These are phyloP conservation scores for Rhopalosiphum nymphaeae DNA, from an alignment of 2,888 invertebrate genomes.

Conservation along the genomic window DNA sequence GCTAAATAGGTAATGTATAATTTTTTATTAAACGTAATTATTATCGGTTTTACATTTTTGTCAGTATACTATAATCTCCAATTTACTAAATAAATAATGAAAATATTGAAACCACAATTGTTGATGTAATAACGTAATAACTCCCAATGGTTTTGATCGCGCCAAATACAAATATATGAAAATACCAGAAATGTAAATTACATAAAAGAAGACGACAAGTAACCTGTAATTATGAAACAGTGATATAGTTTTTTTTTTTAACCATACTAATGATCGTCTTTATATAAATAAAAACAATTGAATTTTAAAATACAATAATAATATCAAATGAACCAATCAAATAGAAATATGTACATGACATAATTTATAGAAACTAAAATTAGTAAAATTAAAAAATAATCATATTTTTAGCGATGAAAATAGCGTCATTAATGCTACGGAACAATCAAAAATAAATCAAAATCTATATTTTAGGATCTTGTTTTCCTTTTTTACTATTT, in stretches of 20 bases:
- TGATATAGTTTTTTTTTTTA: not conserved
- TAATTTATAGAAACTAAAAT: not conserved
- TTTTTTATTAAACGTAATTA: not conserved
- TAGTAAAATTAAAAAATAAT: not conserved
- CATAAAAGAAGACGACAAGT: not conserved
- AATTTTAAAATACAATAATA: not conserved
- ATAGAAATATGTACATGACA: not conserved
- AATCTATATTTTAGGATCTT: not conserved
- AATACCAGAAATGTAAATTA: not conserved
- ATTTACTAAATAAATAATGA: not conserved
- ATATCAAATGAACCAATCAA: not conserved
- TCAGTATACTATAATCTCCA: not conserved
- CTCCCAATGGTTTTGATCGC: not conserved
- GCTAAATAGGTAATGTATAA: not conserved
- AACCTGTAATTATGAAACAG: not conserved
- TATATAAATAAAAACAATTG: too few species aligned
- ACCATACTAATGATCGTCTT: too few species aligned
- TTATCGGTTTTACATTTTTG: not conserved
- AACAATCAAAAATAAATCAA: not conserved
- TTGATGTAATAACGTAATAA: not conserved
- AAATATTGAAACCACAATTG: not conserved
- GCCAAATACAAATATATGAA: not conserved
- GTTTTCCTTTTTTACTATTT: not conserved
- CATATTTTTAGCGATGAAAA: not conserved
- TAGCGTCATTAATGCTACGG: fast-evolving